A percentile compares a stretch with the other conserved stretches of the same genome.
phyloP scores from a whole-genome alignment of 2,113 vertebrate genomes.

The Laterallus jamaicensis region DNA sequence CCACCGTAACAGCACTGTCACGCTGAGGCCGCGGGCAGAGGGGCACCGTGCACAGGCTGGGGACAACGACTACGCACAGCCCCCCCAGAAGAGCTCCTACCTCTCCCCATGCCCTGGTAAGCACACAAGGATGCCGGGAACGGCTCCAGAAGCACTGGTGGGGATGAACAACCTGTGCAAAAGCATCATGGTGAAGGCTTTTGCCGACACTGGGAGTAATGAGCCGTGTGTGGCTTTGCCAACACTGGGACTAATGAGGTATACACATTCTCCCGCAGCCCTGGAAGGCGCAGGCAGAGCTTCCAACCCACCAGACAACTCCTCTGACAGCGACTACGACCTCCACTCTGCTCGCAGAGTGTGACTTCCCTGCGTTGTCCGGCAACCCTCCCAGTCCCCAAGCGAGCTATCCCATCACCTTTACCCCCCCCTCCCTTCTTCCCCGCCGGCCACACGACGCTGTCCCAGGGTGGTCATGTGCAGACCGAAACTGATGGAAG shows the following conservation, averaged over 20 bases:
- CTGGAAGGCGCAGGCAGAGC: constrained; percentile 46
- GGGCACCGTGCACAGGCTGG: background rate
- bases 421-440: no score
- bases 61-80: constrained; percentile 68
- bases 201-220: background rate
- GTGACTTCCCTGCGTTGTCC: background rate
- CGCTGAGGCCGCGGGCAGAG: background rate
- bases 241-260: no score
- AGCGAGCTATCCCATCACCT: no score
- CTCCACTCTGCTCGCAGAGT: constrained; percentile 53
- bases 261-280: background rate
- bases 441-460: no score
- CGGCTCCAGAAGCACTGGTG: fast-evolving
- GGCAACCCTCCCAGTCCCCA: no score
- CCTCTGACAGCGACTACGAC: constrained; percentile 77
- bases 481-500: background rate
- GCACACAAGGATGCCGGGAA: fast-evolving
- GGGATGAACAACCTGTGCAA: background rate
- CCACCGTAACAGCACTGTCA: constrained; percentile 65
- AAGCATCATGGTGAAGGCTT: background rate
- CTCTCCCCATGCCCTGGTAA: constrained; percentile 69
- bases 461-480: no score
- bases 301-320: constrained; percentile 64
- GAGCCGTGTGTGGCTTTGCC: background rate
- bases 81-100: constrained; percentile 36